phyloP scores from a whole-genome alignment of 2,888 invertebrate species.

The Gibbula magus region DNA sequence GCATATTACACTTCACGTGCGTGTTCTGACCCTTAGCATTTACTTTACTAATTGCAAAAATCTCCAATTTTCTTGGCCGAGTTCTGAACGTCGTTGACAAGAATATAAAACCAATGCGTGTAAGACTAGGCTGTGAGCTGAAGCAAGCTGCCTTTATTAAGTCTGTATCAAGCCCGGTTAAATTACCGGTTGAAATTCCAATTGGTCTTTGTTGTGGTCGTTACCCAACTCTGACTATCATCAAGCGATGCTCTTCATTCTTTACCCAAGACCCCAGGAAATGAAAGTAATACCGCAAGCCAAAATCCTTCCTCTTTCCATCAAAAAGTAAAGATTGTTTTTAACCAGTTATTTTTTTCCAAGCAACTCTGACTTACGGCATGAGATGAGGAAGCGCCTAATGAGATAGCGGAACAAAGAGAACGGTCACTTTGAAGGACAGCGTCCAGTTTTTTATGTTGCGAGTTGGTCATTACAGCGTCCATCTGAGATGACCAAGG shows the following conservation, averaged over 20 bases:
- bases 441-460: slow-evolving; percentile 1
- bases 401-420: background rate
- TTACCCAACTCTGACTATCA: background rate
- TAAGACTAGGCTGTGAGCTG: too few relatives aligned
- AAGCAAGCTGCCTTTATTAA: background rate
- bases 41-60: background rate
- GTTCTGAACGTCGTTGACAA: too few relatives aligned
- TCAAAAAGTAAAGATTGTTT: background rate
- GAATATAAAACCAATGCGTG: too few relatives aligned
- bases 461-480: background rate
- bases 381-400: background rate
- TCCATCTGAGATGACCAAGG: background rate
- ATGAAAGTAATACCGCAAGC: slow-evolving; percentile 1
- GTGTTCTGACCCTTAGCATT: background rate
- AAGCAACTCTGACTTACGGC: slow-evolving; percentile 5
- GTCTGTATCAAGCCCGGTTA: background rate
- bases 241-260: background rate
- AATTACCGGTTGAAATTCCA: background rate
- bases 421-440: slow-evolving; percentile 11
- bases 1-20: too few relatives aligned
- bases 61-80: background rate
- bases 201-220: background rate
- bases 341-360: background rate
- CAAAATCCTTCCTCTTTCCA: background rate
- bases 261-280: background rate